These are phyloP conservation scores for Peromyscus attwateri DNA, from an alignment of 2,797 vertebrate species.

Conservation along the genomic window DNA sequence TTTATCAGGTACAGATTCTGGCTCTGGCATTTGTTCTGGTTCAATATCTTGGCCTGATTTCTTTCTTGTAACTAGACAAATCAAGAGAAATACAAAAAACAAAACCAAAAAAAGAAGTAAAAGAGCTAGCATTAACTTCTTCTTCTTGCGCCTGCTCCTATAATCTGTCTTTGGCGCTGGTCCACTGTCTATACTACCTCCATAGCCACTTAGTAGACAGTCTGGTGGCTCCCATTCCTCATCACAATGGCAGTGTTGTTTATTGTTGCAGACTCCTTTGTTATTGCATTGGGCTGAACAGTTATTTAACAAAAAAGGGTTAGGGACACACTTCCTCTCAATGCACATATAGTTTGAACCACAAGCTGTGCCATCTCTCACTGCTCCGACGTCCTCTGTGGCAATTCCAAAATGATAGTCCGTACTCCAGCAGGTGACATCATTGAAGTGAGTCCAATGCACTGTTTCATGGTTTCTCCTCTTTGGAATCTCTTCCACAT, in stretches of 20 bases:
- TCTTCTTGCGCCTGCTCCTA: background rate
- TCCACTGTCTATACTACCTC: background rate
- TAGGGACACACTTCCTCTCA: background rate
- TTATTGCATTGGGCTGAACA: background rate
- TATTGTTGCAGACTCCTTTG: background rate
- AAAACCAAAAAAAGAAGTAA: background rate
- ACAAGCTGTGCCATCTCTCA: background rate
- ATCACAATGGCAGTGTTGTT: background rate
- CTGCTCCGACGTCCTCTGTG: background rate
- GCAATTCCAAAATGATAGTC: background rate
- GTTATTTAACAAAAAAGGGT: rapidly evolving
- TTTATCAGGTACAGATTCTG: no score
- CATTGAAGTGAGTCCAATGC: background rate
- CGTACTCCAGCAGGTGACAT: slow-evolving; percentile 2
- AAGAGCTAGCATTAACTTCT: background rate
- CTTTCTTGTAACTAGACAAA: background rate
- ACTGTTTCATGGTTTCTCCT: background rate
- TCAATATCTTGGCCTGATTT: background rate
- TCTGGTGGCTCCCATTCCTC: rapidly evolving
- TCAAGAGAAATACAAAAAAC: background rate
- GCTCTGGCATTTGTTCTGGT: background rate
- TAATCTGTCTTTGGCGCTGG: background rate
- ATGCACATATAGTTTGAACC: rapidly evolving
- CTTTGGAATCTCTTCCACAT: slow-evolving; percentile 13
- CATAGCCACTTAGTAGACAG: background rate